Conservation (phyloP, 2,888 invertebrate genomes). For the Mactromeris polynyma region DNA sequence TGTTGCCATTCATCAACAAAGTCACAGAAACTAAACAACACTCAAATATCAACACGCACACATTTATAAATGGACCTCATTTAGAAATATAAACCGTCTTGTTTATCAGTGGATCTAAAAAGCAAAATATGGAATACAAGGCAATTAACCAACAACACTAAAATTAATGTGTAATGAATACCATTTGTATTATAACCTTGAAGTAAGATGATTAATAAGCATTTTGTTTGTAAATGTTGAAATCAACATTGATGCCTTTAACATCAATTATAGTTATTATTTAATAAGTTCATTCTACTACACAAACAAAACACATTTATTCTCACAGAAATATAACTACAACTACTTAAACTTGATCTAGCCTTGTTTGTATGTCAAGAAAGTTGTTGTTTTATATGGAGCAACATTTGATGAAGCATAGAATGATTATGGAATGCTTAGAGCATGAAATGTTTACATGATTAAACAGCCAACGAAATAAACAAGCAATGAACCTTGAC, state of each 20-base stretch:
- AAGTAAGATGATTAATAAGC: too few relatives aligned
- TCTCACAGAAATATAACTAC: not conserved
- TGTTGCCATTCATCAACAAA: conserved; percentile 11
- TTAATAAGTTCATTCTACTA: not conserved
- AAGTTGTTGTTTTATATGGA: not conserved
- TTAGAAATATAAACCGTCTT: too few relatives aligned
- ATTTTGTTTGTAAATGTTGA: too few relatives aligned
- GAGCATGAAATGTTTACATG: conserved; percentile 1
- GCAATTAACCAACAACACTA: too few relatives aligned
- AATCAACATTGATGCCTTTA: too few relatives aligned
- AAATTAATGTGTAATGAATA: too few relatives aligned
- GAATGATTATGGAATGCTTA: conserved; percentile 6
- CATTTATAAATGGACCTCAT: not conserved
- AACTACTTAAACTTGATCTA: not conserved
- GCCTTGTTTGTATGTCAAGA: not conserved
- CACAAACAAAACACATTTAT: not conserved
- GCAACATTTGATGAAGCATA: not conserved
- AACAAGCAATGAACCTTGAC: not conserved
- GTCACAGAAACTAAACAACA: not conserved
- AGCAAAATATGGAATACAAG: too few relatives aligned
- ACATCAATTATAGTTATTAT: too few relatives aligned
- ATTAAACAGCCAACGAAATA: not conserved
- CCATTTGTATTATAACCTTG: too few relatives aligned
- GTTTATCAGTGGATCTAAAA: too few relatives aligned
- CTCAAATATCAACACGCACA: not conserved